phyloP scores from a whole-genome alignment of 2,797 vertebrate species.

The Poecilia velifera region DNA sequence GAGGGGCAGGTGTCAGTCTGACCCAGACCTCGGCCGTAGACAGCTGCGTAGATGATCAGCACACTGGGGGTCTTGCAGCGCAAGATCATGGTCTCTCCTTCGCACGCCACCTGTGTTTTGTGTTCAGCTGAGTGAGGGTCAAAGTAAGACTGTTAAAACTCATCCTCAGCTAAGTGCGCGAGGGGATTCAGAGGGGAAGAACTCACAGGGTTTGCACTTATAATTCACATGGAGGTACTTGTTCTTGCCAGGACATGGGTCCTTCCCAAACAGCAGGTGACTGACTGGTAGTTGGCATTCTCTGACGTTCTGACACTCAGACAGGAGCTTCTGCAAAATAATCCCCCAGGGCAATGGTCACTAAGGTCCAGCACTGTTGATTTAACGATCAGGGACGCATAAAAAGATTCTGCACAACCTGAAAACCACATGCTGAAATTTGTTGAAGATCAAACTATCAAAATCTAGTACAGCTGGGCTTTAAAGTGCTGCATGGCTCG shows the following conservation, averaged over 20 bases:
- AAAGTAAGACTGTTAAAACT: conserved; percentile 1
- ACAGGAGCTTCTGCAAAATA: conserved; percentile 89
- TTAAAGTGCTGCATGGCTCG: not conserved
- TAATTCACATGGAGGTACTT: conserved; percentile 96
- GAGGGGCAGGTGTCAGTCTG: conserved; percentile 82
- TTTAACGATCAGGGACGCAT: not conserved
- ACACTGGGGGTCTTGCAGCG: conserved; percentile 91
- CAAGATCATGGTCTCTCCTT: conserved; percentile 88
- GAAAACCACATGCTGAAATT: not conserved
- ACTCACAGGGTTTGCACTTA: conserved; percentile 98
- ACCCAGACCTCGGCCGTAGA: conserved; percentile 85
- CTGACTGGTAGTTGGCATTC: conserved; percentile 92
- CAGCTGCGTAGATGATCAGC: conserved; percentile 93
- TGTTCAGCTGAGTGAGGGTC: conserved; percentile 85
- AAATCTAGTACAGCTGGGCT: not conserved
- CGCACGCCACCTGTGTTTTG: conserved; percentile 89
- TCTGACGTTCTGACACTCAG: conserved; percentile 94
- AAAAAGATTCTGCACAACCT: not conserved
- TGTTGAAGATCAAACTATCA: not conserved
- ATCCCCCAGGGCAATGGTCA: not conserved
- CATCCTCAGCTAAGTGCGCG: not conserved
- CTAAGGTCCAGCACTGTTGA: not conserved
- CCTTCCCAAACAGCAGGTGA: conserved; percentile 92
- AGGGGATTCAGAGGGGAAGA: conserved; percentile 11
- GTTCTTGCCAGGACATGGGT: conserved; percentile 91